A percentile compares a stretch with the other conserved stretches of the same genome.
These are phyloP conservation scores for Latrodectus hesperus DNA, from an alignment of 2,888 invertebrate genomes.

Conservation along the genomic window DNA sequence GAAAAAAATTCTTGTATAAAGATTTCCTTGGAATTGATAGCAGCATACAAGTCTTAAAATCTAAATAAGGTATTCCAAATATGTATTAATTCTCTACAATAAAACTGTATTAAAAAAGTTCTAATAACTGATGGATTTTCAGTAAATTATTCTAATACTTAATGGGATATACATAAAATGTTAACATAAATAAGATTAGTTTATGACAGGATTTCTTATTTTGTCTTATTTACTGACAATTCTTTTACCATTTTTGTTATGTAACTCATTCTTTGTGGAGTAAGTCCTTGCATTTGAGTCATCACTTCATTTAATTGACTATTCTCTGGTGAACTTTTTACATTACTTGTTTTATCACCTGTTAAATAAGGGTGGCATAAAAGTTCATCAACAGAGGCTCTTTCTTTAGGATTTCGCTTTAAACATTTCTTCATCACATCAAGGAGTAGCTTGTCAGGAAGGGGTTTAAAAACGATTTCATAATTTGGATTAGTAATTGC, in stretches of 20 bases:
- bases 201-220: not conserved
- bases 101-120: not conserved
- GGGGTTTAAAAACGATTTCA: constrained; percentile 83
- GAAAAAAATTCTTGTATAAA: no score
- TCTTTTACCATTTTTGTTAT: constrained; percentile 39
- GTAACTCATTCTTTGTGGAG: constrained; percentile 50
- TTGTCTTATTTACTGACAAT: constrained; percentile 19
- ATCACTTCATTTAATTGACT: constrained; percentile 27
- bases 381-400: constrained; percentile 85
- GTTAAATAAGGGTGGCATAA: constrained; percentile 76
- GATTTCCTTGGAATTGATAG: no score
- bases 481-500: constrained; percentile 86
- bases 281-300: constrained; percentile 46
- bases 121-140: not conserved
- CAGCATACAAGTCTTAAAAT: no score
- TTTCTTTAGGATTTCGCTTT: constrained; percentile 81
- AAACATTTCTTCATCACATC: constrained; percentile 79
- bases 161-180: no score
- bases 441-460: constrained; percentile 78
- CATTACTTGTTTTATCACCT: not conserved
- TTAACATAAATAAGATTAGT: no score
- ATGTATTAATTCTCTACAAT: no score
- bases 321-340: not conserved
- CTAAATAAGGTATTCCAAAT: no score
- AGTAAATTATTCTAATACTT: not conserved